Conservation (phyloP, 2,797 vertebrate species). For the Poeciliopsis turneri region DNA sequence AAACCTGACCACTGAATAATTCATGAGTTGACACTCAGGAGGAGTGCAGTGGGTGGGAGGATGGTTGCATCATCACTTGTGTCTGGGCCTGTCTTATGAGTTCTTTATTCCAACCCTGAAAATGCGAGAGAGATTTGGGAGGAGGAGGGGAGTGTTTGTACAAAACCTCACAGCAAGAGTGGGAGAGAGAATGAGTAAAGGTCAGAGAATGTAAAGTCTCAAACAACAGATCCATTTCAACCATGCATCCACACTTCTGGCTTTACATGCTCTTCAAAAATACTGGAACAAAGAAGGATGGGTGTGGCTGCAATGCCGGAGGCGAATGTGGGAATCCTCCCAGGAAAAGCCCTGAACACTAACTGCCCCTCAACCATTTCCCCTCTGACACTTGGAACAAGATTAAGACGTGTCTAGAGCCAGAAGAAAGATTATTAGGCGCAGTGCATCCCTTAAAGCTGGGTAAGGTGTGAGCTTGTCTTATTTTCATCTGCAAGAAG, state of each 20-base stretch:
- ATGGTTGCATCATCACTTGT: constrained; percentile 61
- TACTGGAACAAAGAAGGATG: constrained; percentile 51
- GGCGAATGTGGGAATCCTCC: constrained; percentile 57
- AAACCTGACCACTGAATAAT: constrained; percentile 70
- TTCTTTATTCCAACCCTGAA: constrained; percentile 55
- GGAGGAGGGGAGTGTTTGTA: constrained; percentile 10
- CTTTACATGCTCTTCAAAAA: constrained; percentile 41
- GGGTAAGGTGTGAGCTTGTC: constrained; percentile 26
- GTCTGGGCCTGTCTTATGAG: constrained; percentile 57
- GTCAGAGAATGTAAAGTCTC: constrained; percentile 33
- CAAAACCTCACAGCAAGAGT: constrained; percentile 21
- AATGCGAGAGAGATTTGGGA: constrained; percentile 14
- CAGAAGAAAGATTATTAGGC: constrained; percentile 38
- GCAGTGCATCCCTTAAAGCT: constrained; percentile 27
- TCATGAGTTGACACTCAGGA: constrained; percentile 59
- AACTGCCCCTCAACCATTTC: constrained; percentile 37
- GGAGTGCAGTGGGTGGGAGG: constrained; percentile 26
- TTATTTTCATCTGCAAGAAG: constrained; percentile 19
- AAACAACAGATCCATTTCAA: constrained; percentile 42
- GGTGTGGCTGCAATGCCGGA: constrained; percentile 49
- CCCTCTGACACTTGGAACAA: constrained; percentile 44
- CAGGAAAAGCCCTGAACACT: constrained; percentile 60
- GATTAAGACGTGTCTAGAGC: constrained; percentile 61
- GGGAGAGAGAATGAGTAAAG: constrained; percentile 3
- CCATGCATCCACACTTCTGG: constrained; percentile 31